Conservation (phyloP, 2,113 vertebrate species). For the Monopterus albus region DNA sequence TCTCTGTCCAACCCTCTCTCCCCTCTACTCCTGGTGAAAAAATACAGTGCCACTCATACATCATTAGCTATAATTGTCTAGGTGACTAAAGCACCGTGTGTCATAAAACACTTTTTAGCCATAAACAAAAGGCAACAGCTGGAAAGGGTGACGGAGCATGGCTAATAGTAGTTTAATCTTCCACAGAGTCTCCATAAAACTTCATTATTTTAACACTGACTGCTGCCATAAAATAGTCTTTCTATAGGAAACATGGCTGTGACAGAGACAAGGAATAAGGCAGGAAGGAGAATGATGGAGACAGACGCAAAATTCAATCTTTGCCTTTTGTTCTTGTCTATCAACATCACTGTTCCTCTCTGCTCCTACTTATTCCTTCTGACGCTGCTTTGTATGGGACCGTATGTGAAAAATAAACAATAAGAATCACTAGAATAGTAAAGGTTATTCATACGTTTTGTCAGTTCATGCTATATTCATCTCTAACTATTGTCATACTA, state of each 20-base stretch:
- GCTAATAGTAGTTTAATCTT: constrained; percentile 84
- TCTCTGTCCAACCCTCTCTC: neutral
- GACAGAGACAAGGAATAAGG: constrained; percentile 14
- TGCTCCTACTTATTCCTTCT: neutral
- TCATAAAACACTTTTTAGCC: constrained; percentile 76
- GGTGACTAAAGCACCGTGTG: constrained; percentile 74
- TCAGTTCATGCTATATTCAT: neutral
- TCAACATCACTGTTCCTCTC: neutral
- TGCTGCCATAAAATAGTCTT: constrained; percentile 69
- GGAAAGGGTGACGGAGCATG: constrained; percentile 72
- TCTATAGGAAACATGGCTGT: constrained; percentile 52
- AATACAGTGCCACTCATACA: constrained; percentile 65
- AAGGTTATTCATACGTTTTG: neutral
- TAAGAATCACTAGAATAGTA: neutral
- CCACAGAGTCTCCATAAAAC: constrained; percentile 81
- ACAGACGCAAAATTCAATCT: neutral
- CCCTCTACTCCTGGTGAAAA: constrained; percentile 26
- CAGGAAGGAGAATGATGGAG: neutral
- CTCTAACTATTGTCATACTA: neutral
- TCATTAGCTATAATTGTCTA: constrained; percentile 81
- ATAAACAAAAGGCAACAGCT: constrained; percentile 85
- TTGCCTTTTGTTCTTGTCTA: neutral
- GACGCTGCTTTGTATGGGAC: neutral
- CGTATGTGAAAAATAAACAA: neutral
- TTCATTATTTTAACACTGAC: constrained; percentile 74